Base-by-base conservation (phyloP, 2,113 vertebrate genomes). In the Penelope pileata region DNA sequence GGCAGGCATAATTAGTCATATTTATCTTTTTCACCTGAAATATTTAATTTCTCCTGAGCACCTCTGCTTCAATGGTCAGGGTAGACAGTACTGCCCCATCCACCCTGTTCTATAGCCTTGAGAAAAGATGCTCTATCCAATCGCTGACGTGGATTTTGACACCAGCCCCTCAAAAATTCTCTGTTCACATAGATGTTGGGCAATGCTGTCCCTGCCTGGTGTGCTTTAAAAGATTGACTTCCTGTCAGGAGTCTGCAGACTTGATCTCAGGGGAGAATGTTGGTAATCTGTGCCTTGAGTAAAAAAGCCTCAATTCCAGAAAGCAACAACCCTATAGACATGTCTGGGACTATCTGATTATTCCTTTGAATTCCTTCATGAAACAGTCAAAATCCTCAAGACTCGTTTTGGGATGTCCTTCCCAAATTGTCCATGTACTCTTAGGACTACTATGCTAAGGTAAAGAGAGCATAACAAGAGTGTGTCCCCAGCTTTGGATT, bases 131-230 rank as follows among this genome's bases (percentile, higher is more conserved):
- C 6, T 64, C 12, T 4, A 23, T 82, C 58, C 1, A 3, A 2
- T 51, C 14, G 23, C 17, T 54, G 10, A 13, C 8, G 7, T 29
- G 29, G 17, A 6, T 68, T 90, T 70, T 70, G 56, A 80, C 16
- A 40, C 4, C 0, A 0, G 3, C 9, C 6, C 69, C 22, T 93
- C 36, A 32, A 6, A 77, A 50, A 18, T 9, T 3, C 60, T 53
- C 6, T 48, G 13, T 34, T 86, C 6, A 32, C 5, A 40, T 29
- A 36, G 34, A 80, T 80, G 53, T 17, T 72, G 34, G 9, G 29
- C 16, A 62, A 59, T 50, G 6, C 5, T 59, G 5, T 8, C 85
- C 17, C 34, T 54, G 9, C 11, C 70, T 56, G 19, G 4, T 22
- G 4, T 51, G 3, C 12, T 16, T 90, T 72, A n/a, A 59, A 79